These are phyloP conservation scores for Desmophyllum pertusum DNA, from an alignment of 92 coral and sea anemone genomes.

Conservation along the genomic window DNA sequence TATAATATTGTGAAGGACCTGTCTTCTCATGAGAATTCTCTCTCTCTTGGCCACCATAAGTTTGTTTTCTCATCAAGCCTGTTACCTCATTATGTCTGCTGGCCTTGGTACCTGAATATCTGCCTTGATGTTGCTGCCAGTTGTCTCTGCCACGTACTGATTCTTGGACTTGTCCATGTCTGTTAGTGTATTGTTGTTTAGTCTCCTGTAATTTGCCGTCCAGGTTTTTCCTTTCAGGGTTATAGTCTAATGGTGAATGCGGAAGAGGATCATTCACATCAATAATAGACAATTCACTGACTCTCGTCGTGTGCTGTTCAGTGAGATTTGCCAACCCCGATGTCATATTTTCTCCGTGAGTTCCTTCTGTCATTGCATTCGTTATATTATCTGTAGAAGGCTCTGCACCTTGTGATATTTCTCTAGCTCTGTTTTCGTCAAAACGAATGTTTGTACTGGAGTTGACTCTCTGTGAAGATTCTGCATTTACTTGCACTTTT, in stretches of 20 bases:
- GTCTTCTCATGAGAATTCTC: not conserved
- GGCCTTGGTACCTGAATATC: slow-evolving; percentile 12
- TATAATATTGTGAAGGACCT: not conserved
- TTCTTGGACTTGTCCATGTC: slow-evolving; percentile 13
- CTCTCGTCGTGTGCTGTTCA: slow-evolving; percentile 53
- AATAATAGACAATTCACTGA: slow-evolving; percentile 64
- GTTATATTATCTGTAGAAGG: slow-evolving; percentile 19
- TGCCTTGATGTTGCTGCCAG: slow-evolving; percentile 5
- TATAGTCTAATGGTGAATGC: not conserved
- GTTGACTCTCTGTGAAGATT: not conserved
- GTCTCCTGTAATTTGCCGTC: slow-evolving; percentile 23
- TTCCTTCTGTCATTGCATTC: slow-evolving; percentile 12
- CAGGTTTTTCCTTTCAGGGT: slow-evolving; percentile 5
- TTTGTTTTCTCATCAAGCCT: slow-evolving; percentile 17
- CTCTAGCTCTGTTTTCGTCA: not conserved
- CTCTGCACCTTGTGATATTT: not conserved
- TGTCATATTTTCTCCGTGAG: slow-evolving; percentile 10
- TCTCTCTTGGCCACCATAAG: slow-evolving; percentile 3
- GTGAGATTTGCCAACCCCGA: slow-evolving; percentile 8
- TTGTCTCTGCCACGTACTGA: not conserved
- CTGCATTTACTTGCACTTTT: not conserved
- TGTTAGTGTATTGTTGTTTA: slow-evolving; percentile 10
- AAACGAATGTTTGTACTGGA: not conserved
- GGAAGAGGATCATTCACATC: slow-evolving; percentile 62
- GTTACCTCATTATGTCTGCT: slow-evolving; percentile 1